Evolutionary conservation across 1,140 invertebrate species (phyloP), one percentile per base, ranked within the genome.

Genomic region (Hestina assimilis): DNA sequence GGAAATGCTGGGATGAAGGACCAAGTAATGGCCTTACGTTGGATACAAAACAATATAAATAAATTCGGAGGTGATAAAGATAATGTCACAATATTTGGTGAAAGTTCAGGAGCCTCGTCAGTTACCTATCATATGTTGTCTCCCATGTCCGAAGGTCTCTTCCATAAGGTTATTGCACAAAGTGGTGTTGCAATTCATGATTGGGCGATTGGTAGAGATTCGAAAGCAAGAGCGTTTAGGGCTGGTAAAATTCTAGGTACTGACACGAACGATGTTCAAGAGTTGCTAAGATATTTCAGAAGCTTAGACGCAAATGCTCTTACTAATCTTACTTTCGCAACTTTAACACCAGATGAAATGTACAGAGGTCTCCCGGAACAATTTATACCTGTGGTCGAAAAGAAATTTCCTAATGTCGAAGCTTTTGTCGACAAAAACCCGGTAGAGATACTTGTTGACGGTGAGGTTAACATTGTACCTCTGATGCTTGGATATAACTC

Each of bases 41-140:
- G 29, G 6, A 46, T 46, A 11, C 28, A 46, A 19, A 46, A 28
- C 4, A 46, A 41, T 20, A 41, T 19, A 14, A 5, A 17, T 28
- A 1, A 75, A 89, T 45, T 92, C 92, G 15, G 48, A n/a, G 6
- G 56, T 3, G 92, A 94, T 77, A 89, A 92, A 0, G 75, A 92
- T 14, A 91, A 91, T 1, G 94, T 96, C 1, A 94, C 93, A 0
- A 77, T 95, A 12, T 94, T 94, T 60, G 93, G 93, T 1, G 92
- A 94, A 71, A 93, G 92, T 66, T 93, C 93, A 0, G 93, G 93
- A 2, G 93, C 92, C 1, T 91, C 89, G 3, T 92, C 91, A 60
- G 91, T 90, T 7, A 92, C 93, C 19, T 92, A 91, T 64, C 92
- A 93, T 55, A 92, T 94, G 90, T 72, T 93, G 5, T 93, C 92